A percentile compares a stretch with the other conserved stretches of the same genome.
Evolutionary conservation across 2,888 invertebrate genomes (phyloP).

Genomic region (Rapana venosa): DNA sequence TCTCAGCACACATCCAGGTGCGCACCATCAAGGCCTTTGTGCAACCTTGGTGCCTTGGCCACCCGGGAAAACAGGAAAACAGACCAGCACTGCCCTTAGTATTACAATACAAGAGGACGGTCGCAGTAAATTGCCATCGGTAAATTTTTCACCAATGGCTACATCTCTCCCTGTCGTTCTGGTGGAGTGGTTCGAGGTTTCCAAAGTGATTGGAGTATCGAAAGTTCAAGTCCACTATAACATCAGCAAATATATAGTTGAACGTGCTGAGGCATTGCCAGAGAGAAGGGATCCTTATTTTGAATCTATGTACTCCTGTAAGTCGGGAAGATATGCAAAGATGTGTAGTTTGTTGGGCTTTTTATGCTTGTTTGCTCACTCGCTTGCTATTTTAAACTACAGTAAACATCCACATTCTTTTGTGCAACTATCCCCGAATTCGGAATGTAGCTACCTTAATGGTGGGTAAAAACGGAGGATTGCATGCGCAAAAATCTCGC

Average conservation of each 20-base stretch:
- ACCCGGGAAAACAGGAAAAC: not conserved
- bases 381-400: too few relatives aligned
- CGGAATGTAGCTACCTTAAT: too few relatives aligned
- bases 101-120: not conserved
- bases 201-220: slow-evolving; percentile 14
- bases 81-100: not conserved
- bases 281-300: not conserved
- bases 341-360: too few relatives aligned
- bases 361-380: too few relatives aligned
- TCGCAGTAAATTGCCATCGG: not conserved
- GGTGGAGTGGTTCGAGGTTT: slow-evolving; percentile 38
- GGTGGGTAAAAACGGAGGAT: too few relatives aligned
- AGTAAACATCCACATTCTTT: too few relatives aligned
- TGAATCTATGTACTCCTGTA: slow-evolving; percentile 3
- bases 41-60: too few relatives aligned
- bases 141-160: not conserved
- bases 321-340: not conserved
- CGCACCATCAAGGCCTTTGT: not conserved
- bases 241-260: not conserved
- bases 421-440: too few relatives aligned
- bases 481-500: too few relatives aligned
- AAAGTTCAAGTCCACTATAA: slow-evolving; percentile 20
- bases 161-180: not conserved
- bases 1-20: not conserved
- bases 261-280: slow-evolving; percentile 20